Percentiles rank a stretch among this genome's conserved stretches.
phyloP scores from a whole-genome alignment of 2,113 vertebrate genomes.

The Phaetusa simplex region DNA sequence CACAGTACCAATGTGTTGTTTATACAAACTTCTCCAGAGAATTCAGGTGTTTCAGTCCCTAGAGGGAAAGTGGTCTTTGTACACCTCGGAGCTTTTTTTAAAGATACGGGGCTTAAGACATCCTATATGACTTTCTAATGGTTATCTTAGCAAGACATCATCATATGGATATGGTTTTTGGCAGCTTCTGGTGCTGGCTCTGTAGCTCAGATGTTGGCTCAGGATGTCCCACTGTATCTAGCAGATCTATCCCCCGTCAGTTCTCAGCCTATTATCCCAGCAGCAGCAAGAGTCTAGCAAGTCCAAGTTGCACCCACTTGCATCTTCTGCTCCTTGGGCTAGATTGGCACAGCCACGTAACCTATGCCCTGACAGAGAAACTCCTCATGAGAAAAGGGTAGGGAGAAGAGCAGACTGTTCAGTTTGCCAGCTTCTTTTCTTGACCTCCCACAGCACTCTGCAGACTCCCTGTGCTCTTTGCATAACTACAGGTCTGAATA shows the following conservation, averaged over 20 bases:
- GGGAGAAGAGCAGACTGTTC: neutral
- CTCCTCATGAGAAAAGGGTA: neutral
- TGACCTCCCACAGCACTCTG: neutral
- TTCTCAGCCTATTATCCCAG: neutral
- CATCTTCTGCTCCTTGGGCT: neutral
- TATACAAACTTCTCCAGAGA: neutral
- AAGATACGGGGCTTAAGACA: neutral
- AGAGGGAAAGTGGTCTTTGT: neutral
- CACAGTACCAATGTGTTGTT: neutral
- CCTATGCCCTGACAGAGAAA: neutral
- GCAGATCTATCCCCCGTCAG: neutral
- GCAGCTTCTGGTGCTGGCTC: neutral
- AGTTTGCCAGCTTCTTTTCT: neutral
- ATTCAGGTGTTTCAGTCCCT: neutral
- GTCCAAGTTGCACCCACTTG: neutral
- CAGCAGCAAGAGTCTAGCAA: neutral
- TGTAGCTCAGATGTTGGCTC: neutral
- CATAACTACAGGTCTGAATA: neutral
- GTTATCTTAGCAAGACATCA: neutral
- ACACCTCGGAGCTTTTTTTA: neutral
- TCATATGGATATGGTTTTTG: neutral
- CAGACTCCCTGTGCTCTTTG: neutral
- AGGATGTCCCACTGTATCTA: neutral
- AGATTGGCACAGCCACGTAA: neutral
- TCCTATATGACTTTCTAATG: neutral